Evolutionary conservation across 2,797 vertebrate genomes (phyloP).

Genomic region (Danionella dracula): DNA sequence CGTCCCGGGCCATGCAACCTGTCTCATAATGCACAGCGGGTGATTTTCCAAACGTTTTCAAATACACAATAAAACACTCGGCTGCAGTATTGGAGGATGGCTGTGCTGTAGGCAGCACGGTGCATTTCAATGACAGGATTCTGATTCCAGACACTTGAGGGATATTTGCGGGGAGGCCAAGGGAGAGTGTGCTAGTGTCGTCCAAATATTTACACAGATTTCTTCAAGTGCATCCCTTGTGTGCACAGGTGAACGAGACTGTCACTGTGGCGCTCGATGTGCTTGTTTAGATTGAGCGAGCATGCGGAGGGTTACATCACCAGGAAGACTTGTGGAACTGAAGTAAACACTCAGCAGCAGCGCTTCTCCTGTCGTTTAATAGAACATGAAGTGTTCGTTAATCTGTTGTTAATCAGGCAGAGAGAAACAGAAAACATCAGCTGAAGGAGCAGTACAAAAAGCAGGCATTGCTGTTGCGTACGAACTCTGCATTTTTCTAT

Average conservation of each 20-base stretch:
- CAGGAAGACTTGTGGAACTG: neutral
- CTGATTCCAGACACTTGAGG: constrained; percentile 42
- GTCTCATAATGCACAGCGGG: constrained; percentile 35
- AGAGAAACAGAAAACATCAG: no score
- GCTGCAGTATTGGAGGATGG: constrained; percentile 54
- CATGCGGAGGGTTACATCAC: neutral
- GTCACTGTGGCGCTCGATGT: neutral
- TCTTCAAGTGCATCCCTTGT: neutral
- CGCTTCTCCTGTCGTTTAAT: constrained; percentile 9
- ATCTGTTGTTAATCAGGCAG: constrained; percentile 36
- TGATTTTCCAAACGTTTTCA: constrained; percentile 46
- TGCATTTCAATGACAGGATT: constrained; percentile 58
- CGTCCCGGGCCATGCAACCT: constrained; percentile 43
- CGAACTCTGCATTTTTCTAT: no score
- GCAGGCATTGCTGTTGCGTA: no score
- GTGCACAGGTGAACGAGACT: neutral
- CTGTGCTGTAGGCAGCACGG: constrained; percentile 25
- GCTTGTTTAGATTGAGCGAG: neutral
- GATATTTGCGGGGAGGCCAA: constrained; percentile 45
- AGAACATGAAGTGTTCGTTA: no score
- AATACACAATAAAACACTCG: constrained; percentile 60
- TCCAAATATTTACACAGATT: constrained; percentile 15
- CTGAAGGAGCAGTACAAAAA: no score
- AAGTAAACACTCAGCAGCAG: neutral
- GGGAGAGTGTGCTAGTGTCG: neutral